Conservation (phyloP, 2,888 invertebrate species). For the Resseliella maxima region DNA sequence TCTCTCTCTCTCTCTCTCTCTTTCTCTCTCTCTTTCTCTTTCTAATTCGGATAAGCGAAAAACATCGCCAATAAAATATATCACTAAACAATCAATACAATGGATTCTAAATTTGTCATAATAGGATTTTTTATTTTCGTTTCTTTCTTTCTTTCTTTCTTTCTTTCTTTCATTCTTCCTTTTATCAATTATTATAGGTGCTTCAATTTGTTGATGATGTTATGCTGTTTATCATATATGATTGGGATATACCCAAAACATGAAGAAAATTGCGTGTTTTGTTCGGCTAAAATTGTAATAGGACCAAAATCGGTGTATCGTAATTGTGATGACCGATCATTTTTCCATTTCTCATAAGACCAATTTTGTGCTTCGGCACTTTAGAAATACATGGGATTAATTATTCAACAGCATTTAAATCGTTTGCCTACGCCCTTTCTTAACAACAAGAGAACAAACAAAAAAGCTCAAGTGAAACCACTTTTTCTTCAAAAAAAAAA, state of each 20-base stretch:
- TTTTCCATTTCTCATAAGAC: background rate
- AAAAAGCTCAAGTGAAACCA: no score
- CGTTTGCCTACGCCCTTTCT: no score
- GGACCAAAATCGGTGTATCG: background rate
- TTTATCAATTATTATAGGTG: background rate
- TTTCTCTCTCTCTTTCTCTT: background rate
- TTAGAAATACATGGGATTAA: background rate
- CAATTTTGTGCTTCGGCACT: background rate
- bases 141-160: background rate
- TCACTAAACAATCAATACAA: conserved; percentile 21
- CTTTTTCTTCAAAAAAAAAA: no score
- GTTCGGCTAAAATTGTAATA: background rate
- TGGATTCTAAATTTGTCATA: background rate
- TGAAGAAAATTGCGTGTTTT: no score
- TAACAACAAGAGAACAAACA: no score
- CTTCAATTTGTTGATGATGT: background rate
- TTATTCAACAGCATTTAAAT: no score
- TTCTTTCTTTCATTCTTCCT: background rate
- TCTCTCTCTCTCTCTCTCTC: background rate
- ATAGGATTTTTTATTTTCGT: background rate
- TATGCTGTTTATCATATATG: background rate
- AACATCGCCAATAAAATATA: conserved; percentile 31
- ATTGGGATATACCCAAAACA: background rate
- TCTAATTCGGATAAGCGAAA: background rate
- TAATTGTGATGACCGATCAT: background rate